These are phyloP conservation scores for Geodia barretti DNA, from an alignment of 37 sponge, comb jelly and placozoan species.

Conservation along the genomic window DNA sequence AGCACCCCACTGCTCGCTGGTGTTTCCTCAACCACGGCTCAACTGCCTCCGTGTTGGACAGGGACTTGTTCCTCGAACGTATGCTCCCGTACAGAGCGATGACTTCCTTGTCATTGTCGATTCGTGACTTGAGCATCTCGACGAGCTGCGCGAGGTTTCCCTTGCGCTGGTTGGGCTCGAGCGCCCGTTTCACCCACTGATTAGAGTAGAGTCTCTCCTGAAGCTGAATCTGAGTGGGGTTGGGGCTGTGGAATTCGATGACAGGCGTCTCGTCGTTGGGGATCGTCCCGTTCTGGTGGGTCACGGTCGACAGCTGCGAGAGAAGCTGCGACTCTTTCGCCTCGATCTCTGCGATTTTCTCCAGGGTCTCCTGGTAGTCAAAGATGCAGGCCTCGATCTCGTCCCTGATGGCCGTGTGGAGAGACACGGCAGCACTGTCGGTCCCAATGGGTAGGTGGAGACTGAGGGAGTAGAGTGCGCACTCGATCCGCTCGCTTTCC, in stretches of 20 bases:
- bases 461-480: constrained; percentile 47
- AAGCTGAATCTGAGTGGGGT: constrained; percentile 51
- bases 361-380: constrained; percentile 56
- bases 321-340: constrained; percentile 17
- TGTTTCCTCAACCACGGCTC: constrained; percentile 47
- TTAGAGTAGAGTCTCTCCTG: constrained; percentile 75
- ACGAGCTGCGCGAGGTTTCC: constrained; percentile 44
- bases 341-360: constrained; percentile 25
- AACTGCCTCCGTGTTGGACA: constrained; percentile 40
- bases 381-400: constrained; percentile 60
- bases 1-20: constrained; percentile 55
- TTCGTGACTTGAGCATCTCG: constrained; percentile 55
- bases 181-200: constrained; percentile 49
- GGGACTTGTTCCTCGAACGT: constrained; percentile 10
- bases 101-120: constrained; percentile 72
- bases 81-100: constrained; percentile 46
- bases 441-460: constrained; percentile 57
- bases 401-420: constrained; percentile 48
- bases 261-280: not conserved
- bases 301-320: not conserved
- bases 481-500: constrained; percentile 38
- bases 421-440: constrained; percentile 31
- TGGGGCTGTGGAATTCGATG: not conserved
- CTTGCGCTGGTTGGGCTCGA: constrained; percentile 56
- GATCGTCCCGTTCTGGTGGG: not conserved